Percentiles rank a stretch among this genome's conserved stretches.
Evolutionary conservation across 2,797 vertebrate genomes (phyloP).

Genomic region (Artibeus lituratus): DNA sequence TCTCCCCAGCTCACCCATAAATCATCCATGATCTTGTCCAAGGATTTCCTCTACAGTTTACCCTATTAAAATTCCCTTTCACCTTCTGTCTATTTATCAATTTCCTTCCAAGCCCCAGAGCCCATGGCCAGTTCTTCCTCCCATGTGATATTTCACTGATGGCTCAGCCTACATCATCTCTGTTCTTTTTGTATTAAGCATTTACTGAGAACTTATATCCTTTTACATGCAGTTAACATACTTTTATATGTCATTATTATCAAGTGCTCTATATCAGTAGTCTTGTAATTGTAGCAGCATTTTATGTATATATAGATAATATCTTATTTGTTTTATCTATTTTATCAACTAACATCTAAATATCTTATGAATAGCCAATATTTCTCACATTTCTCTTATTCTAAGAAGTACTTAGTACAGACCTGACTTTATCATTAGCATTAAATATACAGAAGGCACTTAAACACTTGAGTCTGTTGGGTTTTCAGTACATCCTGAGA

Average conservation of each 20-base stretch:
- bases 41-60: neutral
- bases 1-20: neutral
- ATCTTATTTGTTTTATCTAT: neutral
- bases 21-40: neutral
- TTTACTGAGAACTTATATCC: neutral
- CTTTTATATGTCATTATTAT: neutral
- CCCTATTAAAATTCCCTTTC: neutral
- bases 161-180: neutral
- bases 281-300: neutral
- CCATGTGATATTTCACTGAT: neutral
- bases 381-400: neutral
- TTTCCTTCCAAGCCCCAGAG: neutral
- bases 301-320: neutral
- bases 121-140: neutral
- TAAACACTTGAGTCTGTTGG: neutral
- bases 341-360: neutral
- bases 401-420: neutral
- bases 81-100: neutral
- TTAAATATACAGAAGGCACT: neutral
- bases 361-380: neutral
- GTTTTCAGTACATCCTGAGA: neutral
- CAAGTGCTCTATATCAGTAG: neutral
- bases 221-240: neutral
- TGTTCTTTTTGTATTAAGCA: neutral
- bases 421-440: neutral